Conservation (phyloP, 2,113 vertebrate species). For the Sinocyclocheilus maitianheensis region DNA sequence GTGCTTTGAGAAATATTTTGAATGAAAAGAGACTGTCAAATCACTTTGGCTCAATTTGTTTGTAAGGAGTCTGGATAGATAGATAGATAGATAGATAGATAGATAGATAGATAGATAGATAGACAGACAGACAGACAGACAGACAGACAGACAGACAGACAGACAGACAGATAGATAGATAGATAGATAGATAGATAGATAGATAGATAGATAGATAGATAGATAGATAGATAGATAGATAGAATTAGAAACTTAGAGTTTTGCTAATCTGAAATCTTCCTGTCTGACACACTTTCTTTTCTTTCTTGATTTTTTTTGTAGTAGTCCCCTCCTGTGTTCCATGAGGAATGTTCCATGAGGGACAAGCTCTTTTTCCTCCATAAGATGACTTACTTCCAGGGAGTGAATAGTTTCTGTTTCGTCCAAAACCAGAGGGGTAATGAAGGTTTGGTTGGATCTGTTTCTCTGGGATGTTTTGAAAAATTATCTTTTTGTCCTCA, state of each 20-base stretch:
- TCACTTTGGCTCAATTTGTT: no score
- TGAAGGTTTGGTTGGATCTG: conserved; percentile 49
- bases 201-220: not conserved
- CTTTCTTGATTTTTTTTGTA: conserved; percentile 55
- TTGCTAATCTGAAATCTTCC: conserved; percentile 8
- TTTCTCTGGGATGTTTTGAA: conserved; percentile 45
- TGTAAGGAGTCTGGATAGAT: no score
- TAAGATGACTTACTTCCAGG: conserved; percentile 59
- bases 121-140: not conserved
- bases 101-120: not conserved
- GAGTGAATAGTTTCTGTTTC: conserved; percentile 53
- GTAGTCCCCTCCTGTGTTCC: conserved; percentile 28
- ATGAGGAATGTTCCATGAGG: conserved; percentile 53
- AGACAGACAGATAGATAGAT: not conserved
- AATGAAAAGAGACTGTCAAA: no score
- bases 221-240: not conserved
- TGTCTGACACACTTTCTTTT: not conserved
- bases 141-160: no score
- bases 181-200: not conserved
- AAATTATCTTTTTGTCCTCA: conserved; percentile 53
- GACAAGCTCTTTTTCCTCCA: conserved; percentile 47
- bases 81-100: not conserved
- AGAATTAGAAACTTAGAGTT: not conserved
- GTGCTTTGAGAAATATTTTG: not conserved
- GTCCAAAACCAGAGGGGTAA: conserved; percentile 51